Percentiles rank a stretch among this genome's conserved stretches.
Conservation (phyloP, 2,113 vertebrate genomes). For the Vidua chalybeata region DNA sequence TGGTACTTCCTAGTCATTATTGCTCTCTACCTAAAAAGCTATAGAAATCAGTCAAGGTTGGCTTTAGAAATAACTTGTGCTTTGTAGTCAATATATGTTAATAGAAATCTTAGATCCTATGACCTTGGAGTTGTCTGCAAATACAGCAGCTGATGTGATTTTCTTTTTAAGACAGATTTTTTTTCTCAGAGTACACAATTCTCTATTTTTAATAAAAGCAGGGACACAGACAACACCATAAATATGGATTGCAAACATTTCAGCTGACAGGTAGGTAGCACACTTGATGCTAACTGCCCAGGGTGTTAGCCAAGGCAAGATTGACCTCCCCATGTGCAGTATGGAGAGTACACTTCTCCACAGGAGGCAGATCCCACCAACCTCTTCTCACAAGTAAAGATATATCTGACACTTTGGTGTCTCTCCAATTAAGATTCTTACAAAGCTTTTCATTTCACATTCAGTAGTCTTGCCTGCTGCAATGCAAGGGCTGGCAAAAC, state of each 20-base stretch:
- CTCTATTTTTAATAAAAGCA: neutral
- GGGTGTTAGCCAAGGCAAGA: rapidly evolving
- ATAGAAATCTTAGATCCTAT: neutral
- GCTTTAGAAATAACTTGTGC: neutral
- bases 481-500: neutral
- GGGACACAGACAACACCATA: neutral
- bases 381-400: neutral
- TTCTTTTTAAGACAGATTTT: neutral
- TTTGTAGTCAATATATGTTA: neutral
- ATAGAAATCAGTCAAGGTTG: neutral
- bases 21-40: neutral
- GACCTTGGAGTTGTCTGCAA: neutral
- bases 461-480: neutral
- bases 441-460: neutral
- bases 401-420: neutral
- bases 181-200: neutral
- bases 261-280: neutral
- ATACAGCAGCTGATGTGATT: neutral
- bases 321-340: rapidly evolving
- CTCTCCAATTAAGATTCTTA: neutral
- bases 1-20: neutral
- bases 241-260: neutral
- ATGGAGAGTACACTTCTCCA: neutral
- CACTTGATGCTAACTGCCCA: neutral
- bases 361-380: neutral